Percentiles rank a stretch among this genome's conserved stretches.
Conservation (phyloP, 2,888 invertebrate genomes). For the Drosophila neotestacea region DNA sequence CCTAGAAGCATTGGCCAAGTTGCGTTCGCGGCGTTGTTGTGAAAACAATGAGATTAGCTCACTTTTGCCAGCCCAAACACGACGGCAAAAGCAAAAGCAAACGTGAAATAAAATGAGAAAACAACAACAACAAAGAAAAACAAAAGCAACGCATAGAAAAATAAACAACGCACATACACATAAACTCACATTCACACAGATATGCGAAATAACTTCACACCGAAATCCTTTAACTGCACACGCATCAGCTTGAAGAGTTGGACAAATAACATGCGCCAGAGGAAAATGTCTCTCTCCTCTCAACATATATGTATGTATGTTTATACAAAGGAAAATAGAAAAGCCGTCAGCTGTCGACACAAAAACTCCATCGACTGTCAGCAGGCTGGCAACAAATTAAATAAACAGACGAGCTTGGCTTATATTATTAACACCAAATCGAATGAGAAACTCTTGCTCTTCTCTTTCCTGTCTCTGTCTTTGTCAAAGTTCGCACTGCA, state of each 20-base stretch:
- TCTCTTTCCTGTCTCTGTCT: background rate
- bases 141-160: conserved; percentile 74
- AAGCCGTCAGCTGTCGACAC: conserved; percentile 51
- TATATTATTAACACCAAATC: conserved; percentile 74
- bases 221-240: conserved; percentile 81
- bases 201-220: conserved; percentile 28
- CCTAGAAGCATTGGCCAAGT: conserved; percentile 26
- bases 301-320: no score
- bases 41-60: conserved; percentile 81
- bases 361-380: conserved; percentile 34
- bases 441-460: conserved; percentile 37
- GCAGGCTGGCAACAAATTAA: conserved; percentile 66
- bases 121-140: conserved; percentile 66
- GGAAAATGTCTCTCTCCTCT: conserved; percentile 41
- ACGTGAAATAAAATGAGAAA: conserved; percentile 75
- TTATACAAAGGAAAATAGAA: conserved; percentile 31
- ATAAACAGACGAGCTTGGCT: conserved; percentile 69
- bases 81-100: conserved; percentile 63
- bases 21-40: conserved; percentile 59
- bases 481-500: conserved; percentile 21
- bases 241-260: conserved; percentile 67
- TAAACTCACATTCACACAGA: background rate
- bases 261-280: conserved; percentile 69
- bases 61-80: conserved; percentile 60
- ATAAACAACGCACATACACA: conserved; percentile 60